Evolutionary conservation across 2,888 invertebrate species (phyloP), one percentile per base, ranked within the genome.

Genomic region (Tridacna crocea): DNA sequence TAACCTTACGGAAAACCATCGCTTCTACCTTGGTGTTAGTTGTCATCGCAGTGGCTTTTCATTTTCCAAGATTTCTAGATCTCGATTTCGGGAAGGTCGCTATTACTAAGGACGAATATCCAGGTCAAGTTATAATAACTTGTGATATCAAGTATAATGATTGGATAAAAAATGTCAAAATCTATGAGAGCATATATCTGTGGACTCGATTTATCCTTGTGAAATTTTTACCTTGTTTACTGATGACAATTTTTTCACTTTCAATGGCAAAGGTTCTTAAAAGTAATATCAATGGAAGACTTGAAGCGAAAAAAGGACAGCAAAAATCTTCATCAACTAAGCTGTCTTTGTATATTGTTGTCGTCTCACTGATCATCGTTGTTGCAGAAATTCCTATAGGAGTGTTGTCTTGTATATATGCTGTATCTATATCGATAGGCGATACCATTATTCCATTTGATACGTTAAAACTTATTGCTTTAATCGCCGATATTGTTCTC

Each of bases 301-400:
- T 22, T 4, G 51, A 70, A 24, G 8, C 11, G 15, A n/a, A 15
- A 24, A 48, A 70, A 24, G 15, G 22, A 51, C n/a, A 51, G 22
- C 12, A n/a, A 24, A 51, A 70, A 22, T 13, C n/a, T 4, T 51
- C 70, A 10, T 48, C 51, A 13, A 51, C 48, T 19, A 70, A 47
- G 26, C 24, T 70, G 46, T 70, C 70, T 22, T 8, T 51, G 4
- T 70, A 70, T 24, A 70, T 70, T 13, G 70, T 47, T 24, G 22
- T 70, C 24, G 70, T 70, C 12, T 51, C 70, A 0, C 4, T 47
- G 13, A 51, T 70, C 19, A 51, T 70, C 1, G 70, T 70, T 1
- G 13, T 70, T 70, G 70, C 70, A 22, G 70, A 70, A 47, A 22
- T 70, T 19, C 70, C 70, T 6, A 51, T 70, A 24, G 70, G 70